Evolutionary conservation across 2,888 invertebrate species (phyloP).

Genomic region (Xylota segnis): DNA sequence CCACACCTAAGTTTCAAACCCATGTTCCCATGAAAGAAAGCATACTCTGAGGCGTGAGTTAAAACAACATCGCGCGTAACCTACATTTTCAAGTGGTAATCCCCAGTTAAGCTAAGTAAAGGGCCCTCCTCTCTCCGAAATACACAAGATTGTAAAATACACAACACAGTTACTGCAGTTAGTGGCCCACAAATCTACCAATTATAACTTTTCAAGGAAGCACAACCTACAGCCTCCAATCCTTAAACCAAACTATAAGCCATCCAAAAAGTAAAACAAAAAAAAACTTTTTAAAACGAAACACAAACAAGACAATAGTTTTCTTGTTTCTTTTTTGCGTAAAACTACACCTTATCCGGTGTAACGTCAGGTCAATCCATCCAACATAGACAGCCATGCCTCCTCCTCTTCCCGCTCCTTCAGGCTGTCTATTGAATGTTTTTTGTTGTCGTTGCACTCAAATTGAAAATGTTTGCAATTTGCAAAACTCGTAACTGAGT

Average conservation of each 20-base stretch:
- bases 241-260: background rate
- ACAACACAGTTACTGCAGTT: too few species aligned
- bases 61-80: too few species aligned
- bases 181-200: background rate
- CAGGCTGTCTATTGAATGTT: background rate
- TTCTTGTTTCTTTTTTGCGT: background rate
- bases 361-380: conserved; percentile 26
- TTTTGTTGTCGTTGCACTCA: conserved; percentile 27
- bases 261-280: background rate
- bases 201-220: background rate
- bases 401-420: background rate
- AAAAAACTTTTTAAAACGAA: background rate
- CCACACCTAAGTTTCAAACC: too few species aligned
- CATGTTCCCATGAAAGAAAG: too few species aligned
- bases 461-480: conserved; percentile 56
- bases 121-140: too few species aligned
- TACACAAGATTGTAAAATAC: too few species aligned
- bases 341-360: conserved; percentile 27
- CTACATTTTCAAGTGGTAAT: too few species aligned
- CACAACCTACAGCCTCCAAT: background rate
- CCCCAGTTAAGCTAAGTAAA: too few species aligned
- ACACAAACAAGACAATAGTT: background rate
- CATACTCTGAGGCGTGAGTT: too few species aligned
- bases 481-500: conserved; percentile 54
- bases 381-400: background rate